These are phyloP conservation scores for Dromas ardeola DNA, from an alignment of 2,113 vertebrate species.

Conservation along the genomic window DNA sequence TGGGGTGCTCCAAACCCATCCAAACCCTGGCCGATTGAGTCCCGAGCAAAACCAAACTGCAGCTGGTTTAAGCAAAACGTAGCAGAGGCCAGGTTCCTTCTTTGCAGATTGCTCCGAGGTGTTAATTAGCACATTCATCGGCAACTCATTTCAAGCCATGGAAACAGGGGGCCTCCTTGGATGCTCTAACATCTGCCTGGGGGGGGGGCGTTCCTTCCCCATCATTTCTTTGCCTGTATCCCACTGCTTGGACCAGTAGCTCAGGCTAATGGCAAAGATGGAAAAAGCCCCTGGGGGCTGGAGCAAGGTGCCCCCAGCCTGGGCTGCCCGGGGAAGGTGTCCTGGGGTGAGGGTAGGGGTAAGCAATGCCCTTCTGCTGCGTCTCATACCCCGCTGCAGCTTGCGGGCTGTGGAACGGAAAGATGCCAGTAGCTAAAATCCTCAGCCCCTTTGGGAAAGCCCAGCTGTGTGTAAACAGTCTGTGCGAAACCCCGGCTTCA, in stretches of 20 bases:
- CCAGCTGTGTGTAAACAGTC: not conserved
- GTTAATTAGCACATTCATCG: not conserved
- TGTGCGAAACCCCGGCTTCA: not conserved
- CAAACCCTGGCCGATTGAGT: not conserved
- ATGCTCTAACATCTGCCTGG: not conserved
- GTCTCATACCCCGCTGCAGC: not conserved
- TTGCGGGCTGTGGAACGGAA: not conserved
- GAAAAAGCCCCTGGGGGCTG: not conserved
- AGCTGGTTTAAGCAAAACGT: not conserved
- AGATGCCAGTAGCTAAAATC: not conserved
- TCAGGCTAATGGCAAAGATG: not conserved
- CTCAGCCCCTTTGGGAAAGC: not conserved
- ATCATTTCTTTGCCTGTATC: not conserved
- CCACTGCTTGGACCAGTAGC: not conserved
- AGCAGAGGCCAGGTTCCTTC: no score
- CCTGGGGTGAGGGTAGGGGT: not conserved
- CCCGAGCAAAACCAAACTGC: not conserved
- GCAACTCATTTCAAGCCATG: accelerated
- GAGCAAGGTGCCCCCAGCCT: not conserved
- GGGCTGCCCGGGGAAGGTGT: not conserved
- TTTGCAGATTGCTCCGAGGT: not conserved
- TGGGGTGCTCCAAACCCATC: not conserved
- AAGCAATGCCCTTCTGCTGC: not conserved
- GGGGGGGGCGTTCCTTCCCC: no score
- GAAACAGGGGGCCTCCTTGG: not conserved